Conservation (phyloP, 1,140 invertebrate species). For the Mya arenaria region DNA sequence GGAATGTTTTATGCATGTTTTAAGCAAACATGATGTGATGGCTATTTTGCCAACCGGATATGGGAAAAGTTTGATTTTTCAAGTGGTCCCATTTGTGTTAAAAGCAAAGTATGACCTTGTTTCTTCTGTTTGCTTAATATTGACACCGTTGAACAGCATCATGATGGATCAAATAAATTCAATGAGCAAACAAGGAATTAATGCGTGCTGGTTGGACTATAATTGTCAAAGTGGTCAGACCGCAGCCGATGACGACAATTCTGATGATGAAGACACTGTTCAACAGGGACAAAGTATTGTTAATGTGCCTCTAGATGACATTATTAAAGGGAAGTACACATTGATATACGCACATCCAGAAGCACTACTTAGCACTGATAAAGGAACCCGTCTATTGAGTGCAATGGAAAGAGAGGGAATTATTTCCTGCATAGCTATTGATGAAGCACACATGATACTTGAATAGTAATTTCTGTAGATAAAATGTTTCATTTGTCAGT, state of each 20-base stretch:
- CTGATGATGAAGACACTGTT: not conserved
- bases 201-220: conserved; percentile 1
- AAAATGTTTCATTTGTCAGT: not conserved
- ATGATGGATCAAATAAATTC: conserved; percentile 14
- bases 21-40: too few relatives aligned
- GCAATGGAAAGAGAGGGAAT: conserved; percentile 9
- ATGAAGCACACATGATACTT: conserved; percentile 15
- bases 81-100: conserved; percentile 18
- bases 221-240: conserved; percentile 16
- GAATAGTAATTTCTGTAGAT: conserved; percentile 19
- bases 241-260: conserved; percentile 2
- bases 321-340: conserved; percentile 13
- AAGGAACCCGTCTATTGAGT: conserved; percentile 5
- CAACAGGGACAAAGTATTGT: not conserved
- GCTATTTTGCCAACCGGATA: conserved; percentile 1
- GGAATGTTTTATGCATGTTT: too few relatives aligned
- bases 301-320: conserved; percentile 19
- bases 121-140: conserved; percentile 1
- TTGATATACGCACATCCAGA: conserved; percentile 21
- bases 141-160: conserved; percentile 16
- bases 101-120: conserved; percentile 9
- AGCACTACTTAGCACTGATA: conserved; percentile 9
- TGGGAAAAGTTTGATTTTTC: not conserved
- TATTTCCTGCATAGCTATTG: conserved; percentile 18
- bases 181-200: conserved; percentile 8